phyloP scores from a whole-genome alignment of 2,113 vertebrate genomes.

The Dromaius novaehollandiae region DNA sequence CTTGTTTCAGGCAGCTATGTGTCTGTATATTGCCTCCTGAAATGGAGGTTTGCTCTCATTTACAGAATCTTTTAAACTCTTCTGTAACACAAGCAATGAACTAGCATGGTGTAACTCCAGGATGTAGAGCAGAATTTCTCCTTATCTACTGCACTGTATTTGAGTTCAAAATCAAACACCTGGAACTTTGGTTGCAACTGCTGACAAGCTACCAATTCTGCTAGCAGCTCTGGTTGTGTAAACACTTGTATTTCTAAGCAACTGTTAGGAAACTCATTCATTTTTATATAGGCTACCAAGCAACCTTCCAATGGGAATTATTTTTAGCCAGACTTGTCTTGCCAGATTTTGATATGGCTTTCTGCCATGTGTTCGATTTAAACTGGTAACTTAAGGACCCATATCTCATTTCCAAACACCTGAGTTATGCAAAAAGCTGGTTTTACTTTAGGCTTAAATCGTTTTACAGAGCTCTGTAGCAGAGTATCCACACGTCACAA shows the following conservation, averaged over 20 bases:
- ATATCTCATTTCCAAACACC: not conserved
- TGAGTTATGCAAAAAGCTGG: constrained; percentile 58
- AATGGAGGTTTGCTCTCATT: not conserved
- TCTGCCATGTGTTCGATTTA: not conserved
- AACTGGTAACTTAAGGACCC: not conserved
- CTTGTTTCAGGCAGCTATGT: not conserved
- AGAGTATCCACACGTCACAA: constrained; percentile 55
- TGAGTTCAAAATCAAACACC: not conserved
- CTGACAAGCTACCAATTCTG: constrained; percentile 3
- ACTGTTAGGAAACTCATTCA: not conserved
- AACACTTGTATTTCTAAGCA: constrained; percentile 11
- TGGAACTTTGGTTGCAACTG: not conserved
- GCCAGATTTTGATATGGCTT: constrained; percentile 25
- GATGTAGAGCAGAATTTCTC: not conserved
- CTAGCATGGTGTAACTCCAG: not conserved
- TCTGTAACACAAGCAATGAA: not conserved
- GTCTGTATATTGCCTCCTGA: not conserved
- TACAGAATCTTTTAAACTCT: not conserved
- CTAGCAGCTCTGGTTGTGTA: not conserved
- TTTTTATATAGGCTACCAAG: constrained; percentile 14
- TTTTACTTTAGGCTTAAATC: constrained; percentile 64
- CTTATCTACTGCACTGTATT: not conserved
- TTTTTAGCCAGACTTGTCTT: constrained; percentile 14
- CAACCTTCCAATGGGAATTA: not conserved
- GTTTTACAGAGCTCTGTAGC: constrained; percentile 19